Evolutionary conservation across 1,140 invertebrate genomes (phyloP), one percentile per base, ranked within the genome.

Genomic region (Muscidifurax raptorellus): DNA sequence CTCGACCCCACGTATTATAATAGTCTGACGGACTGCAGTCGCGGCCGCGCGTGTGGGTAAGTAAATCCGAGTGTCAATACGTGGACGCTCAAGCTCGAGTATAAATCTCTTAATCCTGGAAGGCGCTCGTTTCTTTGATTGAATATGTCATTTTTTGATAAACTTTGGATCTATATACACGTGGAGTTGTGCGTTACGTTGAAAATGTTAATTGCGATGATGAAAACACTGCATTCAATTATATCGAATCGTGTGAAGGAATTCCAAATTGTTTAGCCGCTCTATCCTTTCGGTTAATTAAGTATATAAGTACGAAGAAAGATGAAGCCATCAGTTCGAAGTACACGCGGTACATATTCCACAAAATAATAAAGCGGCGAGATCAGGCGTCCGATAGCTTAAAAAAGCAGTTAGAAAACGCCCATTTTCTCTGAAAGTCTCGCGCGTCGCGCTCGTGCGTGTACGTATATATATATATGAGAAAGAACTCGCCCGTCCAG

Each of bases 381-480:
- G 15, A 69, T 69, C 27, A 13, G 5, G 27, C 66, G 25, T 18
- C 6, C 66, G 66, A 59, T 18, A 28, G 66, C 66, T 28, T 69
- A 69, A 69, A 13, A 69, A 69, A 69, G 66, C 66, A 69, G 12
- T 59, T 28, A 30, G 27, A 81, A 81, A 81, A 59, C 47, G n/a
- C 5, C 25, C 5, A 59, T 47, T 74, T 71, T 81, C 69, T 36
- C 18, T 81, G 27, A 32, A 74, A 81, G 15, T 18, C 52, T 52
- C 15, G 13, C 47, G 30, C 15, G 9, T 30, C 64, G 4, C 28
- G n/a, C n/a, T 40, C 40, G 4, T 40, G 4, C 40, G 10, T 40
- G 15, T 47, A 47, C 15, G 7, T 47, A 10, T 10, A 9, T 69
- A 69, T 69, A 71, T 72, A 44, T 71, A 13, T 59, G 40, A 52